Evolutionary conservation across 2,113 vertebrate species (phyloP).

Genomic region (Acinonyx jubatus): DNA sequence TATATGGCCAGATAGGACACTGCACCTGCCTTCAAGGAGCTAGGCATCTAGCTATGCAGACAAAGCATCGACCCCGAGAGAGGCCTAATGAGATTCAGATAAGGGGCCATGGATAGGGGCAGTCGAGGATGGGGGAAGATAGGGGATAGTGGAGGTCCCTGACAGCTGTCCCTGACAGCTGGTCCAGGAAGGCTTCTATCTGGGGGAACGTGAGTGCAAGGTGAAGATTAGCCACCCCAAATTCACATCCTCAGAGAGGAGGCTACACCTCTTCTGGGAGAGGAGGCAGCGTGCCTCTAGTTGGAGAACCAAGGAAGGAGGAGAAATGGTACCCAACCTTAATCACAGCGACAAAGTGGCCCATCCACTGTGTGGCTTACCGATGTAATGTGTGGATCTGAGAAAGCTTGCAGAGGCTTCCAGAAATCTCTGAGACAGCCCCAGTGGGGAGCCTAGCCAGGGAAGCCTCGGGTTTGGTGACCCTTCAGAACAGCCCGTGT

Average conservation of each 20-base stretch:
- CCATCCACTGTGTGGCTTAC: background rate
- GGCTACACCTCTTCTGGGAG: background rate
- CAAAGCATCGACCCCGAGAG: background rate
- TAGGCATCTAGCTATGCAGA: background rate
- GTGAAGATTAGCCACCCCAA: background rate
- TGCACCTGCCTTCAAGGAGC: background rate
- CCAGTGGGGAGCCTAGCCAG: background rate
- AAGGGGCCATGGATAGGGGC: background rate
- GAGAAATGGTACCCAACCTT: background rate
- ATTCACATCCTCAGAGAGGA: background rate
- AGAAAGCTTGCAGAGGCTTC: background rate
- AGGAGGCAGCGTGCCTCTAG: background rate
- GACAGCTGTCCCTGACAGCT: background rate
- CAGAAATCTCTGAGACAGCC: background rate
- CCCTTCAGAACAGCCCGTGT: background rate
- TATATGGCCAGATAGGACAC: fast-evolving
- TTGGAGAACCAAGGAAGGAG: background rate
- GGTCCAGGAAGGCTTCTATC: background rate
- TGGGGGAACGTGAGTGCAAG: too few relatives aligned
- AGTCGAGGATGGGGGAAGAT: fast-evolving
- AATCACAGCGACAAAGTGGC: background rate
- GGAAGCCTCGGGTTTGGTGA: background rate
- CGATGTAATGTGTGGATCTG: background rate
- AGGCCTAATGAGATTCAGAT: background rate
- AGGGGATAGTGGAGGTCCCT: background rate